These are phyloP conservation scores for Geodia barretti DNA, from an alignment of 37 sponge, comb jelly and placozoan species.

Conservation along the genomic window DNA sequence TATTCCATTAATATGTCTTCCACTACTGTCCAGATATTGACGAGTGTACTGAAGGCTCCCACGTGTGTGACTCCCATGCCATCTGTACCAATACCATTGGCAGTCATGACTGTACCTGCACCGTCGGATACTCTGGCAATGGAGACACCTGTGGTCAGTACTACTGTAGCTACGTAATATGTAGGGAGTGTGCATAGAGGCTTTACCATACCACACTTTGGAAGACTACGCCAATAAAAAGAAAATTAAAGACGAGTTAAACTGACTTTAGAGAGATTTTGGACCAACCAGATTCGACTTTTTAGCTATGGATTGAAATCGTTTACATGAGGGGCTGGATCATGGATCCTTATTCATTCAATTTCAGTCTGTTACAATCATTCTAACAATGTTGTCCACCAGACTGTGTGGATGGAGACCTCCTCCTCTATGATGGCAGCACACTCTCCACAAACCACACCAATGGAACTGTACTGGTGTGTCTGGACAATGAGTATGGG, in stretches of 20 bases:
- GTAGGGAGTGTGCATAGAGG: too few relatives aligned
- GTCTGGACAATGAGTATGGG: constrained; percentile 33
- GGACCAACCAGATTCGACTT: too few relatives aligned
- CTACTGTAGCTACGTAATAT: background rate
- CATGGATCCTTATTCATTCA: too few relatives aligned
- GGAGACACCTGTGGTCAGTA: background rate
- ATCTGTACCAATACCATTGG: constrained; percentile 40
- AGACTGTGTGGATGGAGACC: constrained; percentile 19
- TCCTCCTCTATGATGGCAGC: constrained; percentile 2
- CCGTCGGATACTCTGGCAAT: constrained; percentile 26
- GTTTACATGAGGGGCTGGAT: too few relatives aligned
- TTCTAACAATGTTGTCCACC: too few relatives aligned
- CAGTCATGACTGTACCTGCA: constrained; percentile 20
- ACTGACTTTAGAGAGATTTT: too few relatives aligned
- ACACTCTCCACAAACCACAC: background rate
- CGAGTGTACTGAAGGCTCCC: constrained; percentile 30
- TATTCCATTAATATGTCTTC: too few relatives aligned
- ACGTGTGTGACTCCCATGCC: constrained; percentile 4
- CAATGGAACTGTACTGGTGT: constrained; percentile 26
- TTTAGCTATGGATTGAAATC: too few relatives aligned
- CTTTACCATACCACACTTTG: too few relatives aligned
- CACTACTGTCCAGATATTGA: constrained; percentile 54
- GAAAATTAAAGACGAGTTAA: too few relatives aligned
- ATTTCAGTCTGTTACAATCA: too few relatives aligned
- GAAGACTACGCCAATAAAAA: too few relatives aligned